A percentile compares a stretch with the other conserved stretches of the same genome.
Conservation (phyloP, 30 jellyfish, hydroid and myxozoan species). For the Turritopsis rubra region DNA sequence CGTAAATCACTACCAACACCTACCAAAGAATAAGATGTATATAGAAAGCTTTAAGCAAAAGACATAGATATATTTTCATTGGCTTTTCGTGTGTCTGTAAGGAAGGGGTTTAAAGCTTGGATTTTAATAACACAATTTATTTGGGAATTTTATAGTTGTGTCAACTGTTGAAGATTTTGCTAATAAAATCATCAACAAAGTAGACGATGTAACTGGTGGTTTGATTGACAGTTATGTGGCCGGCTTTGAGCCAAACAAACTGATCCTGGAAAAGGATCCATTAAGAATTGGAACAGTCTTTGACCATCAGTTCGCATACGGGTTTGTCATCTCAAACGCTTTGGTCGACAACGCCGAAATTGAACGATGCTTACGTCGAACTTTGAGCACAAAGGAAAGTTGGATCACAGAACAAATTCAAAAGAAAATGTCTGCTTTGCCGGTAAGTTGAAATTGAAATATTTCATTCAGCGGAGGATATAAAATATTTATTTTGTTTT, state of each 20-base stretch:
- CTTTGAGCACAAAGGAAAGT: conserved; percentile 84
- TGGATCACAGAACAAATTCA: conserved; percentile 66
- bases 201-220: conserved; percentile 71
- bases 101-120: too few relatives aligned
- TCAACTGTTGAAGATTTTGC: conserved; percentile 47
- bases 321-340: conserved; percentile 63
- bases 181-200: conserved; percentile 42
- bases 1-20: too few relatives aligned
- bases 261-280: conserved; percentile 6
- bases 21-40: too few relatives aligned
- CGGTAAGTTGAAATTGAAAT: conserved; percentile 57
- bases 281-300: conserved; percentile 77
- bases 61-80: too few relatives aligned
- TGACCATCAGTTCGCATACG: conserved; percentile 96
- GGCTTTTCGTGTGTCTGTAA: too few relatives aligned
- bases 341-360: conserved; percentile 53
- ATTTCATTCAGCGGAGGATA: neutral
- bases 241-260: conserved; percentile 46
- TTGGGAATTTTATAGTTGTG: conserved; percentile 51
- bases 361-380: conserved; percentile 83
- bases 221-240: conserved; percentile 98
- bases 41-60: too few relatives aligned
- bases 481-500: neutral
- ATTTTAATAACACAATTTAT: too few relatives aligned
- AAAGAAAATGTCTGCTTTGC: conserved; percentile 74